These are phyloP conservation scores for Lucinisca nassula DNA, from an alignment of 2,888 invertebrate genomes.

Conservation along the genomic window DNA sequence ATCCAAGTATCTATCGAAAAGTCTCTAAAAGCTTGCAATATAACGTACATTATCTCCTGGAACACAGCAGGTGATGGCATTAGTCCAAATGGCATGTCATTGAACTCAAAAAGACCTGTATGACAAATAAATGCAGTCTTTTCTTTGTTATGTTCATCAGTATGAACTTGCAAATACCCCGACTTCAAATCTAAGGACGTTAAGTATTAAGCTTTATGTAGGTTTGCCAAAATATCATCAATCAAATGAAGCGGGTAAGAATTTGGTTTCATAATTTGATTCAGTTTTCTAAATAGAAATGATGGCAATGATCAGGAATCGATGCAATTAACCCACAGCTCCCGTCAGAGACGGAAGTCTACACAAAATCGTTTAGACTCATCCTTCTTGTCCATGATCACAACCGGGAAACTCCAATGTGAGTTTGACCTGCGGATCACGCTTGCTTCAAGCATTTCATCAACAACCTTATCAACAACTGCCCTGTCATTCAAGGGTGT, in stretches of 20 bases:
- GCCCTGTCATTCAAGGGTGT: constrained; percentile 5
- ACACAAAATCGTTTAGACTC: constrained; percentile 18
- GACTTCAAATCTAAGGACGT: constrained; percentile 24
- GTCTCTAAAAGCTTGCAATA: constrained; percentile 35
- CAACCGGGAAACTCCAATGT: constrained; percentile 21
- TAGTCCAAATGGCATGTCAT: constrained; percentile 43
- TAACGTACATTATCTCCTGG: constrained; percentile 30
- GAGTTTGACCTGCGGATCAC: constrained; percentile 2
- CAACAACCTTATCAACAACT: constrained; percentile 13
- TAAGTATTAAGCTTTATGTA: constrained; percentile 36
- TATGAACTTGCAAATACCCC: constrained; percentile 40
- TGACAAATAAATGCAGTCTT: constrained; percentile 52
- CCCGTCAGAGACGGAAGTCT: no score
- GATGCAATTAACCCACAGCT: no score
- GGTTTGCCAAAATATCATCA: constrained; percentile 29
- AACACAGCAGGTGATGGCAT: constrained; percentile 26
- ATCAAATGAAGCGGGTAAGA: constrained; percentile 25
- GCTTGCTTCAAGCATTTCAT: constrained; percentile 24
- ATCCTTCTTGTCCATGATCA: constrained; percentile 15
- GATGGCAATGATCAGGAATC: no score
- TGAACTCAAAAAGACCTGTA: constrained; percentile 40
- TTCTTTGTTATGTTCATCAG: constrained; percentile 28
- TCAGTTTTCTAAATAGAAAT: no score
- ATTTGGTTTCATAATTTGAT: constrained; percentile 1
- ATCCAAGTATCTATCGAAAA: constrained; percentile 50